Percentiles rank a stretch among this genome's conserved stretches.
phyloP scores from a whole-genome alignment of 2,797 vertebrate species.

The Darevskia nairensis region DNA sequence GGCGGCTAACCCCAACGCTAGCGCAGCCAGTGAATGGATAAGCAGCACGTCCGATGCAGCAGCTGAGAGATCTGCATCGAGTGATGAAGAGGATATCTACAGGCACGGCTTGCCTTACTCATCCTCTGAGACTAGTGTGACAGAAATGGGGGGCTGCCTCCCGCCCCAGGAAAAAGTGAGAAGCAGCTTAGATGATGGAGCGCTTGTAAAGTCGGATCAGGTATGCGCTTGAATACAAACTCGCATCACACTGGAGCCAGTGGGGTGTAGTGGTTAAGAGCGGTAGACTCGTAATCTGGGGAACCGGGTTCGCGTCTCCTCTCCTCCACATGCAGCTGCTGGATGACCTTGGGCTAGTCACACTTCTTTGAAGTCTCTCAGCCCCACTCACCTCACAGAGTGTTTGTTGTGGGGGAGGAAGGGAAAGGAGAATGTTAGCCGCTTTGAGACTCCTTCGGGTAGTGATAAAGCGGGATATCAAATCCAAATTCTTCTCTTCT shows the following conservation, averaged over 20 bases:
- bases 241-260: background rate
- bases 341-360: too few species aligned
- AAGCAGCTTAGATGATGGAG: conserved; percentile 72
- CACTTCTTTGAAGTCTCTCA: too few species aligned
- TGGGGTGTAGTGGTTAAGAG: too few species aligned
- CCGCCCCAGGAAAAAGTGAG: conserved; percentile 68
- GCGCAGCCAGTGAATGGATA: conserved; percentile 31
- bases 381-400: too few species aligned
- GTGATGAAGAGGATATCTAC: conserved; percentile 97
- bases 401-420: too few species aligned
- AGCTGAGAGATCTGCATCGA: conserved; percentile 77
- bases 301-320: too few species aligned
- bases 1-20: conserved; percentile 24
- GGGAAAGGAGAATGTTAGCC: too few species aligned
- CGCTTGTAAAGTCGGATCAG: conserved; percentile 85
- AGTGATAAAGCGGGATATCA: too few species aligned
- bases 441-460: too few species aligned
- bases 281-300: too few species aligned
- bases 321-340: too few species aligned
- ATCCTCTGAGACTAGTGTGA: conserved; percentile 76
- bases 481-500: too few species aligned
- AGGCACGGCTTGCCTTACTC: conserved; percentile 79
- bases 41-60: conserved; percentile 32
- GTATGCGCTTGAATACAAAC: conserved; percentile 68
- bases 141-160: conserved; percentile 64